phyloP scores from a whole-genome alignment of 2,113 vertebrate species.

The Cynopterus brachyotis region DNA sequence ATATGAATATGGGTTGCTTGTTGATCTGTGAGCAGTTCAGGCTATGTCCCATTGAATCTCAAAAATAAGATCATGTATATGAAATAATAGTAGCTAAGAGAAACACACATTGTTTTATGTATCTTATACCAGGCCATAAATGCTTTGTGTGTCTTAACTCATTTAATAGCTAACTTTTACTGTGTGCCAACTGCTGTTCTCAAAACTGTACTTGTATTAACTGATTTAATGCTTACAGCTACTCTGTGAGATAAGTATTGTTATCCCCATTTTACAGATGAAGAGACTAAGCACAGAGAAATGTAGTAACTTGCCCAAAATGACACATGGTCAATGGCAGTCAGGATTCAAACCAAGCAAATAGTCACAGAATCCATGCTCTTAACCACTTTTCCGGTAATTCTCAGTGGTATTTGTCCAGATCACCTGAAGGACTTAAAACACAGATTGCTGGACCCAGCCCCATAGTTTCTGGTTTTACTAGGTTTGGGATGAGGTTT shows the following conservation, averaged over 20 bases:
- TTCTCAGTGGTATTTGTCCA: not conserved
- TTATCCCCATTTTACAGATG: not conserved
- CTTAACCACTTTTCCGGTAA: not conserved
- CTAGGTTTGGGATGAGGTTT: not conserved
- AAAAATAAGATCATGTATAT: not conserved
- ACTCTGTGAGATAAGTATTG: not conserved
- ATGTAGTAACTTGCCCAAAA: not conserved
- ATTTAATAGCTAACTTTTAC: not conserved
- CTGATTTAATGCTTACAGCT: not conserved
- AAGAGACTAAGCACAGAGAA: not conserved
- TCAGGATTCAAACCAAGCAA: not conserved
- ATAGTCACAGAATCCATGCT: not conserved
- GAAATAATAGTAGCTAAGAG: not conserved
- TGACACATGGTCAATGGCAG: not conserved
- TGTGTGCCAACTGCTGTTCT: not conserved
- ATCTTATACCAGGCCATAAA: not conserved
- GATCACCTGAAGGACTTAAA: not conserved
- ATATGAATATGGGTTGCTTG: not conserved
- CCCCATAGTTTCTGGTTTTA: not conserved
- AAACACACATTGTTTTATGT: not conserved
- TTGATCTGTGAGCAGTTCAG: constrained; percentile 17
- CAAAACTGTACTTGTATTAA: not conserved
- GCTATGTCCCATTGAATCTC: not conserved
- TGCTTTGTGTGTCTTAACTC: not conserved
- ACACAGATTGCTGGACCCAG: not conserved